Conservation (phyloP, 2,113 vertebrate species). For the Mus spicilegus region DNA sequence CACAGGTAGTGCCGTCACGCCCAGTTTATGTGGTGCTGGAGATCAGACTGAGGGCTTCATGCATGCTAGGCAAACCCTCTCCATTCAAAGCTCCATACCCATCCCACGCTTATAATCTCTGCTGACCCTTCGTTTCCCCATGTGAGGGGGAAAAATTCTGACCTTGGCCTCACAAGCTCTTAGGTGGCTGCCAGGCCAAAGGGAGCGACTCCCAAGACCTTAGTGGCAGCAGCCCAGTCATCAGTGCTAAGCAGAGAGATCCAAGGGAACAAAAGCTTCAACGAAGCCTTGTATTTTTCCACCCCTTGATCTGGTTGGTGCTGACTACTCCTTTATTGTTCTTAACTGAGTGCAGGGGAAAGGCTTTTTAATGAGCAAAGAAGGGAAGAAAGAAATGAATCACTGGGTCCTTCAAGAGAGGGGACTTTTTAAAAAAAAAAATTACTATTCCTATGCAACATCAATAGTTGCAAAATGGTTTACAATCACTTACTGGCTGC, state of each 20-base stretch:
- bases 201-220: neutral
- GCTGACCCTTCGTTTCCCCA: neutral
- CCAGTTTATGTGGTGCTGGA: neutral
- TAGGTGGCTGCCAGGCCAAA: neutral
- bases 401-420: conserved; percentile 27
- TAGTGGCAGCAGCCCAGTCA: neutral
- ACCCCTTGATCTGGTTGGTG: conserved; percentile 31
- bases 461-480: conserved; percentile 20
- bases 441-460: conserved; percentile 52
- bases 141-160: neutral
- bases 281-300: neutral
- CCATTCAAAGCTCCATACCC: neutral
- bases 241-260: neutral
- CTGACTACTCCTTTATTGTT: neutral
- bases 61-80: neutral
- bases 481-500: neutral
- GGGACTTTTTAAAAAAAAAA: neutral
- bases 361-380: conserved; percentile 32
- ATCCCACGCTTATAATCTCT: neutral
- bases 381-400: conserved; percentile 60
- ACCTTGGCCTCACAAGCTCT: neutral
- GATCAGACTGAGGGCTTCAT: neutral
- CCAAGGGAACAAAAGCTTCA: conserved; percentile 23
- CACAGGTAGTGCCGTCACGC: neutral
- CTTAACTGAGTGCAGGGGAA: neutral